A percentile compares a stretch with the other conserved stretches of the same genome.
Conservation (phyloP, 2,888 invertebrate genomes). For the Pollenia griseotomentosa region DNA sequence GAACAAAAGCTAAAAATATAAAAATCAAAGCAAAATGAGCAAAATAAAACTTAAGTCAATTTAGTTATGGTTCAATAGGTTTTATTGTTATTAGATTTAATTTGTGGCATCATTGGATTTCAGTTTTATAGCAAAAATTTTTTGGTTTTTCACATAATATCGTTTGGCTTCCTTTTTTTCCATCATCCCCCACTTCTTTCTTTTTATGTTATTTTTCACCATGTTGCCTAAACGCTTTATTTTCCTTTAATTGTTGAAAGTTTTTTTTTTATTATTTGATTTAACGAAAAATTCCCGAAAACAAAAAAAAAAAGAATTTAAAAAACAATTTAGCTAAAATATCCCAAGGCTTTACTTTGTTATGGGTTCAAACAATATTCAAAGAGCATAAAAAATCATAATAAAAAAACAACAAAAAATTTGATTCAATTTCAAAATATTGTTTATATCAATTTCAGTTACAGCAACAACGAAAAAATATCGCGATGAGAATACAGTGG, state of each 20-base stretch:
- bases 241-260: conserved; percentile 56
- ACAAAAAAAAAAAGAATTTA: conserved; percentile 35
- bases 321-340: conserved; percentile 66
- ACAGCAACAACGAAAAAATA: conserved; percentile 3
- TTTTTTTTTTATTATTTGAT: conserved; percentile 17
- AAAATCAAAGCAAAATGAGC: neutral
- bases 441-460: conserved; percentile 54
- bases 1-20: neutral
- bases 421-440: conserved; percentile 64
- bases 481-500: conserved; percentile 1
- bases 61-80: conserved; percentile 58
- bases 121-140: conserved; percentile 37
- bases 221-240: conserved; percentile 10
- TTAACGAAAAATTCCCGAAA: conserved; percentile 10
- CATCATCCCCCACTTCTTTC: neutral
- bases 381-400: conserved; percentile 50
- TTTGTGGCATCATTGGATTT: conserved; percentile 62
- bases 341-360: conserved; percentile 64
- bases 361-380: conserved; percentile 55
- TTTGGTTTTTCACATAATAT: conserved; percentile 6
- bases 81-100: conserved; percentile 65
- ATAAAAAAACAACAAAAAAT: conserved; percentile 26
- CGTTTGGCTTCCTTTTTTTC: conserved; percentile 16
- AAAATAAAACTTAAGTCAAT: conserved; percentile 40
- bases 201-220: neutral